Conservation (phyloP, 2,888 invertebrate species). For the Melanchra persicariae region DNA sequence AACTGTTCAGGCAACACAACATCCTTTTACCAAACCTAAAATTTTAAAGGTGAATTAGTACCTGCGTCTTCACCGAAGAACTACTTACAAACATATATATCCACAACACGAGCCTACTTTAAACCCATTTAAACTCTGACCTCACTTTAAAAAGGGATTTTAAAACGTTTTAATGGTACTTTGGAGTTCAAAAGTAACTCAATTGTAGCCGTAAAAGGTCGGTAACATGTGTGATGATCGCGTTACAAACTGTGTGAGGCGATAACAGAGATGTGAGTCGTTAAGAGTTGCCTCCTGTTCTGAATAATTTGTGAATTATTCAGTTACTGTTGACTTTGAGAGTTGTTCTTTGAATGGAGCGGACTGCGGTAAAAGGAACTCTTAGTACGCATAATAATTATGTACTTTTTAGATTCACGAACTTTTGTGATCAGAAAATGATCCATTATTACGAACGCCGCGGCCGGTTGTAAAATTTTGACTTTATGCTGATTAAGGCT, state of each 20-base stretch:
- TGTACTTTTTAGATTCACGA: slow-evolving; percentile 1
- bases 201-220: slow-evolving; percentile 55
- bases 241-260: slow-evolving; percentile 44
- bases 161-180: slow-evolving; percentile 61
- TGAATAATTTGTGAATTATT: slow-evolving; percentile 55
- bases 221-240: slow-evolving; percentile 52
- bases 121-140: slow-evolving; percentile 59
- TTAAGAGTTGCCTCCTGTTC: slow-evolving; percentile 49
- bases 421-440: slow-evolving; percentile 4
- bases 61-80: slow-evolving; percentile 2
- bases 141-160: slow-evolving; percentile 63
- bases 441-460: too few relatives aligned
- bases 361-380: not conserved
- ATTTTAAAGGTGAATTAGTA: slow-evolving; percentile 19
- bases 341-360: slow-evolving; percentile 43
- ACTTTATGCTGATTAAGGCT: too few relatives aligned
- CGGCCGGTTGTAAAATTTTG: too few relatives aligned
- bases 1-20: not conserved
- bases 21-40: slow-evolving; percentile 1
- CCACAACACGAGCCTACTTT: slow-evolving; percentile 42
- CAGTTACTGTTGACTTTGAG: slow-evolving; percentile 36
- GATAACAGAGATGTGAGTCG: slow-evolving; percentile 36
- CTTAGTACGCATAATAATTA: slow-evolving; percentile 3
- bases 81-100: slow-evolving; percentile 27
- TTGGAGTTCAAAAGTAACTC: slow-evolving; percentile 62